These are phyloP conservation scores for Tautogolabrus adspersus DNA, from an alignment of 2,113 vertebrate species.

Conservation along the genomic window DNA sequence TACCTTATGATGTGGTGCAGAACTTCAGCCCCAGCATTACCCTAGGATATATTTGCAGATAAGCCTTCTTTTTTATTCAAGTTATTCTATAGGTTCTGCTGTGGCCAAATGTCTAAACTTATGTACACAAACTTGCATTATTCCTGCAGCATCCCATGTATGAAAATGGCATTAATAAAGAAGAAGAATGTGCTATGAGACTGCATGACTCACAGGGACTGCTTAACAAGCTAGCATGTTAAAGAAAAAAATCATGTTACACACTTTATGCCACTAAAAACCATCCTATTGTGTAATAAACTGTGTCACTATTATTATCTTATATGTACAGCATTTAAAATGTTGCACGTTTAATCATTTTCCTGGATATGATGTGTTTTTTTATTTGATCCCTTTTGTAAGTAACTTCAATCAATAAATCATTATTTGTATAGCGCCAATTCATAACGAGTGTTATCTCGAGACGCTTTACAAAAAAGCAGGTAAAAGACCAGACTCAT, in stretches of 20 bases:
- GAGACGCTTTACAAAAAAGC: too few species aligned
- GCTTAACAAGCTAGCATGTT: too few species aligned
- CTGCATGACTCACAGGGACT: too few species aligned
- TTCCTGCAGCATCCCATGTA: neutral
- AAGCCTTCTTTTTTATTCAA: conserved; percentile 26
- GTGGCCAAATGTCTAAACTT: neutral
- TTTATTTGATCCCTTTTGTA: neutral
- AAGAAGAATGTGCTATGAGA: neutral
- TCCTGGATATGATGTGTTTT: neutral
- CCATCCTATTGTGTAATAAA: too few species aligned
- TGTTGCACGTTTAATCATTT: neutral
- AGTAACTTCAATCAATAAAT: too few species aligned
- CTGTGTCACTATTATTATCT: too few species aligned
- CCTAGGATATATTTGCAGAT: neutral
- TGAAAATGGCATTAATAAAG: neutral
- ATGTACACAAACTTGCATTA: too few species aligned
- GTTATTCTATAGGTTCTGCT: conserved; percentile 1
- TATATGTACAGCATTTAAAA: neutral
- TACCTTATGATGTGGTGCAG: neutral
- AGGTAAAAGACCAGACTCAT: too few species aligned
- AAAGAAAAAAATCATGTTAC: too few species aligned
- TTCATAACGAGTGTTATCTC: too few species aligned
- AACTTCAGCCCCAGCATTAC: conserved; percentile 6
- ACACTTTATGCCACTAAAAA: too few species aligned
- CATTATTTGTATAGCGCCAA: too few species aligned